Evolutionary conservation across 2,888 invertebrate species (phyloP).

Genomic region (Blastobasis adustella): DNA sequence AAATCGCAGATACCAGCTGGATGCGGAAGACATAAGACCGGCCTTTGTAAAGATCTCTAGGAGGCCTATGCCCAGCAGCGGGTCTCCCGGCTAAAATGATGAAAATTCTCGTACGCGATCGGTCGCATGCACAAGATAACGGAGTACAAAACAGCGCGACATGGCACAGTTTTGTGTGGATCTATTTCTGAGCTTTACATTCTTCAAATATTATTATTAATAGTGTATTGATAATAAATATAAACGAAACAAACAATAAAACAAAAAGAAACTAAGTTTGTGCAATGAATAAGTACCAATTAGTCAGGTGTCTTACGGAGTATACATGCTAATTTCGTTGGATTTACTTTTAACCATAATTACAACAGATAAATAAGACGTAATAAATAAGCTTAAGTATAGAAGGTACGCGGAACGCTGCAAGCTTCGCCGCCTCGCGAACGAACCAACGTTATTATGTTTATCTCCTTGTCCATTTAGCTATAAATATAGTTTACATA

Average conservation of each 20-base stretch:
- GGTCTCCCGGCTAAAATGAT: no score
- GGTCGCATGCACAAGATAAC: no score
- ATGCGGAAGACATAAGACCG: no score
- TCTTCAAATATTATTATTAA: no score
- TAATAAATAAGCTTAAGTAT: constrained; percentile 25
- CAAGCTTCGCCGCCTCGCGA: constrained; percentile 44
- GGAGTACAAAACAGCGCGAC: no score
- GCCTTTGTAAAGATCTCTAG: no score
- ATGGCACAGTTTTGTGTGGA: no score
- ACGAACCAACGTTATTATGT: constrained; percentile 43
- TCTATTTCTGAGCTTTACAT: no score
- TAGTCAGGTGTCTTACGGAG: constrained; percentile 15
- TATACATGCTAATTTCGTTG: neutral
- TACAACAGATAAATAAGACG: constrained; percentile 5
- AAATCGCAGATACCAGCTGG: no score
- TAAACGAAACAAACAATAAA: constrained; percentile 37
- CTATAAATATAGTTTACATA: constrained; percentile 68
- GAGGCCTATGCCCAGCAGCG: no score
- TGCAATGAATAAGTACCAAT: constrained; percentile 35
- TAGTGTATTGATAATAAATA: constrained; percentile 4
- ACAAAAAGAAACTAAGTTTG: constrained; percentile 11
- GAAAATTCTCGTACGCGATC: no score
- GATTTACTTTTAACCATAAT: constrained; percentile 6
- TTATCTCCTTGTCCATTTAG: constrained; percentile 55
- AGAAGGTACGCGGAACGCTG: constrained; percentile 49